Conservation (phyloP, 2,797 vertebrate species). For the Acanthopagrus latus region DNA sequence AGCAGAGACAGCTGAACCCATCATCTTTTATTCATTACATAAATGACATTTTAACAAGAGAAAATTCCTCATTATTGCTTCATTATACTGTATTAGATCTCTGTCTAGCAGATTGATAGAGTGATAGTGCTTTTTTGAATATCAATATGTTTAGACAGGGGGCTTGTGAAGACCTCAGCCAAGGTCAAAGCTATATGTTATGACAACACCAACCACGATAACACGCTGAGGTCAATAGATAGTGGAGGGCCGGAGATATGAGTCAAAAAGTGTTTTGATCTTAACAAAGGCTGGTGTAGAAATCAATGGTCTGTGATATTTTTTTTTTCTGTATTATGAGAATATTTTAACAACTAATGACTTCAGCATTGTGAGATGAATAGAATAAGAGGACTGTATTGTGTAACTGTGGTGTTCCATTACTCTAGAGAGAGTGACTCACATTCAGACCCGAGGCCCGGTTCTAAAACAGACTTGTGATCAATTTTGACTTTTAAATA, state of each 20-base stretch:
- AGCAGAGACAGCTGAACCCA: conserved; percentile 83
- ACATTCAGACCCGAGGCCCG: too few relatives aligned
- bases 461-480: too few relatives aligned
- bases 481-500: too few relatives aligned
- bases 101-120: conserved; percentile 82
- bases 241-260: conserved; percentile 27
- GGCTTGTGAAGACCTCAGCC: conserved; percentile 74
- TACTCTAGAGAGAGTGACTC: not conserved
- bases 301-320: not conserved
- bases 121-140: conserved; percentile 85
- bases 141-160: conserved; percentile 83
- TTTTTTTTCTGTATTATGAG: not conserved
- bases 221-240: conserved; percentile 51
- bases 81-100: conserved; percentile 85
- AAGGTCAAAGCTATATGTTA: conserved; percentile 84
- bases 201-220: conserved; percentile 67
- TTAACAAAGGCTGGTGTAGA: not conserved
- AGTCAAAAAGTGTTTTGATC: conserved; percentile 20
- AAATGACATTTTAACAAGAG: conserved; percentile 87
- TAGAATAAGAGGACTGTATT: not conserved
- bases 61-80: conserved; percentile 87
- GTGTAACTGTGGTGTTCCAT: conserved; percentile 7
- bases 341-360: conserved; percentile 13
- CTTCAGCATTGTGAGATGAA: not conserved
- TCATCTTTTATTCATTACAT: conserved; percentile 88